Evolutionary conservation across 1,140 invertebrate species (phyloP).

Genomic region (Lordiphosa mommai): DNA sequence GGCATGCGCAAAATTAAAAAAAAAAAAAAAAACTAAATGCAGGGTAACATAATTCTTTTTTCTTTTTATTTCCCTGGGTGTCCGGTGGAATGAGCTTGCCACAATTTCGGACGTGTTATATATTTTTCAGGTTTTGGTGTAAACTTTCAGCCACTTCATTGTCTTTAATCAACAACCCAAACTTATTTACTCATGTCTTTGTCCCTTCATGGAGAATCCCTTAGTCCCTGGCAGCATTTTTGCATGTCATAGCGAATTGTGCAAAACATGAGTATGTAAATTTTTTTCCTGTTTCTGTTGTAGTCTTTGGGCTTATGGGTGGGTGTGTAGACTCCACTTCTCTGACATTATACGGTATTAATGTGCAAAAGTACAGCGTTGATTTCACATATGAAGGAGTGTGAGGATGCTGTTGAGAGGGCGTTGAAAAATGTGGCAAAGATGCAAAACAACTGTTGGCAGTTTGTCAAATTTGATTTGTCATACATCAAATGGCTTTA

Average conservation of each 20-base stretch:
- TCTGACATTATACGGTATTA: constrained; percentile 59
- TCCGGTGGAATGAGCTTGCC: constrained; percentile 20
- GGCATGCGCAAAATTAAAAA: constrained; percentile 50
- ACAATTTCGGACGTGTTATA: constrained; percentile 54
- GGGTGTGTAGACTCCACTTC: background rate
- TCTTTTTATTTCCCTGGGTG: constrained; percentile 57
- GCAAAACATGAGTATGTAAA: constrained; percentile 72
- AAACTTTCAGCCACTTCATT: constrained; percentile 51
- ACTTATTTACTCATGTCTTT: constrained; percentile 9
- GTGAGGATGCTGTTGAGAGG: constrained; percentile 5
- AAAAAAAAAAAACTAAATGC: constrained; percentile 37
- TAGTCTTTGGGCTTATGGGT: background rate
- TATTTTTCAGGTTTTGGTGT: constrained; percentile 20
- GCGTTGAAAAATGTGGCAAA: constrained; percentile 64
- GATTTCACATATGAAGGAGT: constrained; percentile 53
- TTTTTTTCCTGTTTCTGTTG: constrained; percentile 26
- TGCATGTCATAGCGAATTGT: constrained; percentile 59
- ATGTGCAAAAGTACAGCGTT: constrained; percentile 53
- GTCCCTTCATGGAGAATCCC: constrained; percentile 2
- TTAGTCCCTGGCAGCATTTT: constrained; percentile 34
- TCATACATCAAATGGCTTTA: constrained; percentile 75
- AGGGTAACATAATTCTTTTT: constrained; percentile 11
- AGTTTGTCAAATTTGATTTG: constrained; percentile 77
- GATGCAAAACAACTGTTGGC: constrained; percentile 75
- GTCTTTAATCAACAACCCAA: constrained; percentile 39